These are phyloP conservation scores for Chrosomus eos DNA, from an alignment of 2,797 vertebrate species.

Conservation along the genomic window DNA sequence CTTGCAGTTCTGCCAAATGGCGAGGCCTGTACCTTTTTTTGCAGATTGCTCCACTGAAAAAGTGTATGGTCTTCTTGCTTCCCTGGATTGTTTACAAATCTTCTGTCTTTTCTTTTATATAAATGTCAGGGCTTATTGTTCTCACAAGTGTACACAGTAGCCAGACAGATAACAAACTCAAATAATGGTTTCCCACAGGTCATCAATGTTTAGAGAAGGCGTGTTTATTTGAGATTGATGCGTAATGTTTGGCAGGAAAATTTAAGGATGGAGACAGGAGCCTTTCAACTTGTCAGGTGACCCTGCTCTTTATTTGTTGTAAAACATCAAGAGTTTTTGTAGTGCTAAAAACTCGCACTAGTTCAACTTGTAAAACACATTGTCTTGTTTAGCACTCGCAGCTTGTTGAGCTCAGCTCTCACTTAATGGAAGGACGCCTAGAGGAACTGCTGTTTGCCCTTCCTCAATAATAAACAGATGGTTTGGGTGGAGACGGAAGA, in stretches of 20 bases:
- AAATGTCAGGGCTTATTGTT: conserved; percentile 13
- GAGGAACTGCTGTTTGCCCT: conserved; percentile 57
- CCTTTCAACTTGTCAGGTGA: not conserved
- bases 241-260: not conserved
- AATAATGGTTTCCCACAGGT: conserved; percentile 15
- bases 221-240: conserved; percentile 37
- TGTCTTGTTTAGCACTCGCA: conserved; percentile 26
- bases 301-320: not conserved
- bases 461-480: conserved; percentile 75
- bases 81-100: conserved; percentile 25
- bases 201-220: conserved; percentile 21
- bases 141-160: not conserved
- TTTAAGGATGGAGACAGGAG: not conserved
- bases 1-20: conserved; percentile 55
- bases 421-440: conserved; percentile 12
- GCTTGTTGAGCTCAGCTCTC: conserved; percentile 55
- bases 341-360: not conserved
- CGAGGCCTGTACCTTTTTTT: conserved; percentile 22
- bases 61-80: not conserved
- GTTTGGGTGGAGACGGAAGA: conserved; percentile 64
- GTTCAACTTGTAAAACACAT: conserved; percentile 11
- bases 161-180: conserved; percentile 32
- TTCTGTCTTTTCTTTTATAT: conserved; percentile 5
- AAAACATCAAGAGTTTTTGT: conserved; percentile 3
- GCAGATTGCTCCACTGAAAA: not conserved